Percentiles rank a stretch among this genome's conserved stretches.
Conservation (phyloP, 2,797 vertebrate species). For the Mus minutoides region DNA sequence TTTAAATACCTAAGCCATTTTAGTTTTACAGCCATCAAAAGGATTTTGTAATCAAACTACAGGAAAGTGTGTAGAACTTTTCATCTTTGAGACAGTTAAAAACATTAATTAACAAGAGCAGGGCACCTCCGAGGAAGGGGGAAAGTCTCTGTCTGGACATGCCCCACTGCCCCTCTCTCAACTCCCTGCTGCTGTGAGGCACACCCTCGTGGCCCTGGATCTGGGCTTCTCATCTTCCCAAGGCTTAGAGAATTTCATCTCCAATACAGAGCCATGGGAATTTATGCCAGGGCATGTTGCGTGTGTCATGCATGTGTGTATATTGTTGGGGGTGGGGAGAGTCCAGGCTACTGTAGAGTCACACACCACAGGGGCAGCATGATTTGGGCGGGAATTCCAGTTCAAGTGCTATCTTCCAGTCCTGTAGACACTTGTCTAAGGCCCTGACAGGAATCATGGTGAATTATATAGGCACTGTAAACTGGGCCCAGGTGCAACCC, state of each 20-base stretch:
- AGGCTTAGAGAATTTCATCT: neutral
- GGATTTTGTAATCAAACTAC: conserved; percentile 75
- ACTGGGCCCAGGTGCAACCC: fast-evolving
- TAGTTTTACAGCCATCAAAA: conserved; percentile 74
- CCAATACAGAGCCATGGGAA: neutral
- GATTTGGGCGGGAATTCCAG: neutral
- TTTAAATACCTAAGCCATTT: conserved; percentile 67
- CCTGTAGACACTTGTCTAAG: neutral
- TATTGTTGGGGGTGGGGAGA: neutral
- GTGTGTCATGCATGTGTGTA: neutral
- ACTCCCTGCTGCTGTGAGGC: neutral
- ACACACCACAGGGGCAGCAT: neutral
- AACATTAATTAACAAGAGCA: conserved; percentile 80
- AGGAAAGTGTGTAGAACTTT: conserved; percentile 68
- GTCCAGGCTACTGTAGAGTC: neutral
- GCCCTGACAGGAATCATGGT: neutral
- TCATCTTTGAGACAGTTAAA: conserved; percentile 78
- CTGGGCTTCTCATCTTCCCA: conserved; percentile 24
- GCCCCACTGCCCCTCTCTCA: conserved; percentile 43
- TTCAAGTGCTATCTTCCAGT: neutral
- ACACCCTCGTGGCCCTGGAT: neutral
- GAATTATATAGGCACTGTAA: neutral
- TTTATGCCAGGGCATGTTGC: neutral
- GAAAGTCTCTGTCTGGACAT: conserved; percentile 61
- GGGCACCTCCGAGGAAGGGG: conserved; percentile 62